These are phyloP conservation scores for Heliconius nattereri DNA, from an alignment of 1,140 invertebrate species.

Conservation along the genomic window DNA sequence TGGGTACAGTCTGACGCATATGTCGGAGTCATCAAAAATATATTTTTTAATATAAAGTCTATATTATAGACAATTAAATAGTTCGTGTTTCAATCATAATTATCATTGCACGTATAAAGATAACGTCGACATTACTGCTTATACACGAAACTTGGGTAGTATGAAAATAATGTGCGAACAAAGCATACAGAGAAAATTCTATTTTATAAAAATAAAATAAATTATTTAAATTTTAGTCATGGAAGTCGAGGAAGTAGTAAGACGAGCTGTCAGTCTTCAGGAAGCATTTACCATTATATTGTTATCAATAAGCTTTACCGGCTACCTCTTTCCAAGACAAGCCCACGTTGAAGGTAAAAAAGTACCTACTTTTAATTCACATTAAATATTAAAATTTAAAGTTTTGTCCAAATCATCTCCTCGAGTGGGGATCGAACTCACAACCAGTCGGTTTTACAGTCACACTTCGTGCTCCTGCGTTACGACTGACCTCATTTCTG, in stretches of 20 bases:
- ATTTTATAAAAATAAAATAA: too few species aligned
- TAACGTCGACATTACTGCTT: not conserved
- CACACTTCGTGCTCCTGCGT: too few species aligned
- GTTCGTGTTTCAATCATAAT: not conserved
- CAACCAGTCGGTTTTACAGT: too few species aligned
- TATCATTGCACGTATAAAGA: not conserved
- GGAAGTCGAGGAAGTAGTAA: not conserved
- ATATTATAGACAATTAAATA: not conserved
- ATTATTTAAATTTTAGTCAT: not conserved
- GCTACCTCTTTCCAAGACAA: conserved; percentile 29
- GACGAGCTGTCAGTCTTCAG: conserved; percentile 15
- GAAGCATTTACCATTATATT: conserved; percentile 25
- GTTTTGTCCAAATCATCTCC: too few species aligned
- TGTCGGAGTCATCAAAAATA: too few species aligned
- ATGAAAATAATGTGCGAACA: not conserved
- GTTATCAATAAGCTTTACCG: conserved; percentile 22
- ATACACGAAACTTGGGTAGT: too few species aligned
- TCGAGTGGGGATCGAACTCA: too few species aligned
- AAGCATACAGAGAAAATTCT: too few species aligned
- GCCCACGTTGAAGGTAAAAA: conserved; percentile 26
- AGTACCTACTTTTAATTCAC: not conserved
- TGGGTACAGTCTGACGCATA: too few species aligned
- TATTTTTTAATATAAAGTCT: too few species aligned
- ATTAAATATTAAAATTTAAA: too few species aligned
- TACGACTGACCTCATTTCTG: too few species aligned